phyloP scores from a whole-genome alignment of 37 sponge, comb jelly and placozoan genomes.

The Beroe ovata region DNA sequence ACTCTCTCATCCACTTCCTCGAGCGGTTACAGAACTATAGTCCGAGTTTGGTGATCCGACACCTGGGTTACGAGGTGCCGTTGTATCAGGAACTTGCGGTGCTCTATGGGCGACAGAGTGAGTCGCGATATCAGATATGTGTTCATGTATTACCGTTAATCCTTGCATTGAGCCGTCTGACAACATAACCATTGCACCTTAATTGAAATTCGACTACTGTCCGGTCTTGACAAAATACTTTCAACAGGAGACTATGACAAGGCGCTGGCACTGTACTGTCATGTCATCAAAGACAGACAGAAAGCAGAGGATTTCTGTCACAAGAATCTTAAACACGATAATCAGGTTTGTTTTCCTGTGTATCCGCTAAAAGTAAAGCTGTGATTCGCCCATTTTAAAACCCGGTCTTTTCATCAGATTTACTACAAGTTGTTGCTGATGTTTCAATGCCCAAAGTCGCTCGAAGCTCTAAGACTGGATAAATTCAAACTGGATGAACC shows the following conservation, averaged over 20 bases:
- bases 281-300: constrained; percentile 11
- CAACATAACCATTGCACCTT: too few relatives aligned
- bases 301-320: constrained; percentile 57
- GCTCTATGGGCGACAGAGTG: constrained; percentile 33
- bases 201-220: too few relatives aligned
- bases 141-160: too few relatives aligned
- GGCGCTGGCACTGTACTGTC: constrained; percentile 22
- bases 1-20: constrained; percentile 26
- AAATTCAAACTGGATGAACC: constrained; percentile 49
- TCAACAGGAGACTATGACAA: constrained; percentile 25
- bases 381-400: too few relatives aligned
- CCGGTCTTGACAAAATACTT: not conserved
- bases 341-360: constrained; percentile 23
- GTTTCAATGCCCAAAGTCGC: constrained; percentile 28
- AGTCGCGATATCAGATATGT: not conserved
- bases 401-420: constrained; percentile 21
- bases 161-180: too few relatives aligned
- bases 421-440: constrained; percentile 47
- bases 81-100: constrained; percentile 45
- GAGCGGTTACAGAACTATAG: constrained; percentile 46
- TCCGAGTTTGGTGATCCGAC: not conserved
- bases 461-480: constrained; percentile 41
- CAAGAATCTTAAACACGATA: constrained; percentile 10
- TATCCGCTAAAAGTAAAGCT: too few relatives aligned
- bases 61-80: constrained; percentile 15